Evolutionary conservation across 2,113 vertebrate species (phyloP), one percentile per base, ranked within the genome.

Genomic region (Hepsetus odoe): DNA sequence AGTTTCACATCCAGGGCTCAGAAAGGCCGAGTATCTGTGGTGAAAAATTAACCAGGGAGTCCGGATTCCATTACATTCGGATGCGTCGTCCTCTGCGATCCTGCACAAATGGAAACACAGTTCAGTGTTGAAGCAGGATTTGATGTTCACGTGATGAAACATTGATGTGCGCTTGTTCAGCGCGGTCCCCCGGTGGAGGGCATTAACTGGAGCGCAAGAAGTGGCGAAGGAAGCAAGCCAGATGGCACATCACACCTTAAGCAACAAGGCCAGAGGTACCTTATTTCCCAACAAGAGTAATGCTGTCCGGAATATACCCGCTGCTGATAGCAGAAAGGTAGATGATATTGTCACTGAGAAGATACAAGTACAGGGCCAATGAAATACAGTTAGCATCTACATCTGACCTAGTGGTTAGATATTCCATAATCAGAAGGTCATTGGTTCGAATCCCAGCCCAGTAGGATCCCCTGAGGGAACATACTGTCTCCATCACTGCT

Each of bases 81-180:
- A 83, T 85, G 83, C 86, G 89, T 91, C 91, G 86, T 89, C 91
- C 92, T 93, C 90, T 91, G 94, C 91, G 91, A 93, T 91, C 91
- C 90, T 89, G 94, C 92, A 92, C 93, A 97, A 95, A 96, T 95
- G 93, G 94, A 95, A 93, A 94, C 93, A 91, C 89, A 93, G 90
- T 93, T 95, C 93, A 94, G 90, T 93, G 93, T 95, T 93, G 93
- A 95, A 93, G 96, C 93, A 96, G 95, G 92, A 94, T 95, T 96
- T 95, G 94, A 94, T 94, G 96, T 95, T 94, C 93, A 94, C 80
- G 70, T 91, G 89, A 94, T 97, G 83, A 95, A 98, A 96, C 92
- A 95, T 97, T 96, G 89, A 98, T 96, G 94, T 88, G 78, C 16
- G 28, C 90, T 90, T 92, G 92, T 90, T 88, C 90, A 81, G 84